Evolutionary conservation across 2,113 vertebrate species (phyloP).

Genomic region (Notechis scutatus): DNA sequence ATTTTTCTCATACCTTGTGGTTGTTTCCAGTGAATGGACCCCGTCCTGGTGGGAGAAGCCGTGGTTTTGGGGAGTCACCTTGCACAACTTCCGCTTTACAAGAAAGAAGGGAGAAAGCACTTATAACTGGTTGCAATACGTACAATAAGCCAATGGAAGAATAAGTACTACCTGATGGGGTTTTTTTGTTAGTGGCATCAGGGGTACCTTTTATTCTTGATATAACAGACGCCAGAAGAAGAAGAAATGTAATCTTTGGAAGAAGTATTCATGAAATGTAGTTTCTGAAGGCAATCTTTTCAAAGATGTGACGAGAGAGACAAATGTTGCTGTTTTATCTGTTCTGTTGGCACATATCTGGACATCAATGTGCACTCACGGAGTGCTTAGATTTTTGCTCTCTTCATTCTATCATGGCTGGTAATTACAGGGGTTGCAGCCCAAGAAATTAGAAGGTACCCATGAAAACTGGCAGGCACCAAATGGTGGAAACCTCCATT

Average conservation of each 20-base stretch:
- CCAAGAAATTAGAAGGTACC: background rate
- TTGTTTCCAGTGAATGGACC: background rate
- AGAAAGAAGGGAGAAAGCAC: background rate
- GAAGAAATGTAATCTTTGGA: background rate
- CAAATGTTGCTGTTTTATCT: conserved; percentile 56
- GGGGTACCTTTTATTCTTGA: background rate
- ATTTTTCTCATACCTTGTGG: background rate
- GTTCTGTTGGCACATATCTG: background rate
- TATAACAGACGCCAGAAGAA: background rate
- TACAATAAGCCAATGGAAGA: background rate
- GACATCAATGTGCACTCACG: background rate
- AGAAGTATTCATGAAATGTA: background rate
- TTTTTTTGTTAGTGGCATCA: background rate
- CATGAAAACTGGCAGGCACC: background rate
- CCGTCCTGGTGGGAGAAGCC: background rate
- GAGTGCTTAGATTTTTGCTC: background rate
- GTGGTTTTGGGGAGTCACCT: background rate
- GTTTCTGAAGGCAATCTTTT: conserved; percentile 7
- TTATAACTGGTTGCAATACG: background rate
- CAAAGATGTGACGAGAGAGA: conserved; percentile 69
- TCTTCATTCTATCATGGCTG: background rate
- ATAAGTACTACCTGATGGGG: background rate
- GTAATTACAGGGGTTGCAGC: background rate
- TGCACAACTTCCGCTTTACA: background rate
- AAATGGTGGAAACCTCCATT: background rate